Evolutionary conservation across 2,113 vertebrate genomes (phyloP), one percentile per base, ranked within the genome.

Genomic region (Pelmatolapia mariae): DNA sequence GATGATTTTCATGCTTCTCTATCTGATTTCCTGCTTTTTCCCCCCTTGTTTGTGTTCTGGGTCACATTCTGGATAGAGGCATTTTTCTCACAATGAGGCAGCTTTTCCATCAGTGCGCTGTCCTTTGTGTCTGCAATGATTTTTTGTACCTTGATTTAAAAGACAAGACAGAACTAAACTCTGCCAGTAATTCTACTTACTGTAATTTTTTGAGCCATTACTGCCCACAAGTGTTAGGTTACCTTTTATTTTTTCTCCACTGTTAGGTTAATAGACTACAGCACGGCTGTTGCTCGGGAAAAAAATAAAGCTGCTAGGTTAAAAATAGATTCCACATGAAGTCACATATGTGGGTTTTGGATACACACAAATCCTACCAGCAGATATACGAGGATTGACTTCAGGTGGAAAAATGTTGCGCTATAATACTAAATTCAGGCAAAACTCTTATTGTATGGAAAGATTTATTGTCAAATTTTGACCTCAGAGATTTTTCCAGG

Each of bases 401-500:
- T 78, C 7, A 81, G 18, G 73, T 19, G 18, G 52, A 83, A 85
- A 19, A 11, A n/a, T 83, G 47, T 26, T 29, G 19, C 45, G 38
- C 29, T 81, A 15, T 57, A 76, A 79, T 29, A 52, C 33, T 68
- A 84, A 38, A 83, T 85, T 47, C 83, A 87, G 85, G 8, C 56
- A 80, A 15, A 80, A 16, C 81, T 43, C 29, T 80, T 68, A 83
- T 84, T 85, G 79, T 80, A 71, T 93, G 92, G 88, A 90, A 87
- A 89, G 83, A 36, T 50, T 92, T 36, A 82, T 89, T 92, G 89
- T 89, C 19, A 53, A 52, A 86, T 66, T 81, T 71, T 13, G 24
- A 84, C 90, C 88, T 79, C 91, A 90, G 78, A 81, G 86, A 83
- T 87, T 90, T 95, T 94, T 86, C 92, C 92, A 91, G 87, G 84